Percentiles rank a stretch among this genome's conserved stretches.
Conservation (phyloP, 2,888 invertebrate species). For the Deilephila porcellus region DNA sequence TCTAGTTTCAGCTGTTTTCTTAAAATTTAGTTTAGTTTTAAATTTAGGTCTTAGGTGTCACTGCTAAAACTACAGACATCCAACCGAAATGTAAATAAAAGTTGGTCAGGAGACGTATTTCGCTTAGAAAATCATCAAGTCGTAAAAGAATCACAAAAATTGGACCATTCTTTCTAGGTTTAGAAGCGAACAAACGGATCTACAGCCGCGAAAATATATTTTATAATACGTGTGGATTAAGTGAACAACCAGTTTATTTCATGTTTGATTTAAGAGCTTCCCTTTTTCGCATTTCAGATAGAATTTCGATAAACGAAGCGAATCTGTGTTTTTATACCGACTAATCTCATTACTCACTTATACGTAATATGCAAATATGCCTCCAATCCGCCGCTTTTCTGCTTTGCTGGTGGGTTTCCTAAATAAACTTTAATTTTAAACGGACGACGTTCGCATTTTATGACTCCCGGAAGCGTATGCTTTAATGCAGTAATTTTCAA, state of each 20-base stretch:
- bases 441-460: background rate
- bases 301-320: background rate
- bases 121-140: too few relatives aligned
- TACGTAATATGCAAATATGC: constrained; percentile 16
- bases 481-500: constrained; percentile 4
- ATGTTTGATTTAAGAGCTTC: background rate
- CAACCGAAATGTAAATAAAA: too few relatives aligned
- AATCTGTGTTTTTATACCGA: constrained; percentile 3
- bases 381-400: background rate
- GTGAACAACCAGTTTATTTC: background rate
- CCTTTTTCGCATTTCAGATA: background rate
- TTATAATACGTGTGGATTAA: background rate
- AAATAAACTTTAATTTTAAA: constrained; percentile 21
- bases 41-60: too few relatives aligned
- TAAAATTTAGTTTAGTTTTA: too few relatives aligned
- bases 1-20: too few relatives aligned
- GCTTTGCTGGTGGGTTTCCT: background rate
- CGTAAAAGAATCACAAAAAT: too few relatives aligned
- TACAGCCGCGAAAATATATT: too few relatives aligned
- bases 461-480: background rate
- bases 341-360: constrained; percentile 5
- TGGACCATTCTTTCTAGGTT: too few relatives aligned
- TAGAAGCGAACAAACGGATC: too few relatives aligned
- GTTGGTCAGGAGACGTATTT: too few relatives aligned
- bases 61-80: too few relatives aligned